Evolutionary conservation across 2,888 invertebrate species (phyloP).

Genomic region (Clivina fossor): DNA sequence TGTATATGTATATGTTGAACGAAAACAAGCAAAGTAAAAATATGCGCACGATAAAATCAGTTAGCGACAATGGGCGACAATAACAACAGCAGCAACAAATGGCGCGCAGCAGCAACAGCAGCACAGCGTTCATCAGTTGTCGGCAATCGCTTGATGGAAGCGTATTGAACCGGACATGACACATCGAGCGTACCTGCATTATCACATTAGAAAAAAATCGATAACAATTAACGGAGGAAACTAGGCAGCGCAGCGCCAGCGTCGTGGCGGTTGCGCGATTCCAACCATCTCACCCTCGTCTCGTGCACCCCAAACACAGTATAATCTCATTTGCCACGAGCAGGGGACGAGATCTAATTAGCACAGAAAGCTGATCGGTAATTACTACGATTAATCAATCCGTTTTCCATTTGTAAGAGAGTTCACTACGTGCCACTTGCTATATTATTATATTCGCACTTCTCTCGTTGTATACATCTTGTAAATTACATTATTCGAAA

Average conservation of each 20-base stretch:
- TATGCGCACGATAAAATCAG: slow-evolving; percentile 21
- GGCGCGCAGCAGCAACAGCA: no score
- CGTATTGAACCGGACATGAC: slow-evolving; percentile 47
- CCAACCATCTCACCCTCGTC: no score
- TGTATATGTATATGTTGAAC: slow-evolving; percentile 38
- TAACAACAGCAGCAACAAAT: no score
- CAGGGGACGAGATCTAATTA: slow-evolving; percentile 36
- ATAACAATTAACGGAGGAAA: slow-evolving; percentile 56
- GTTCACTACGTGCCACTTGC: no score
- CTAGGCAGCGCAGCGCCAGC: slow-evolving; percentile 45
- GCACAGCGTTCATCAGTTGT: slow-evolving; percentile 1
- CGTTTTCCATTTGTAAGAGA: slow-evolving; percentile 46
- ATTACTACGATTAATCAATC: slow-evolving; percentile 62
- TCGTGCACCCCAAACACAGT: slow-evolving; percentile 48
- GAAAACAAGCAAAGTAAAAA: slow-evolving; percentile 11
- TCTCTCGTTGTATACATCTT: no score
- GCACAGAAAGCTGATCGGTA: slow-evolving; percentile 56
- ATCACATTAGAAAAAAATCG: slow-evolving; percentile 56
- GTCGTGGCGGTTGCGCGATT: no score
- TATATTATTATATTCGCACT: no score
- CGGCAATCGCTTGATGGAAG: background rate
- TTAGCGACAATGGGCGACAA: slow-evolving; percentile 9
- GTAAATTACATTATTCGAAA: no score
- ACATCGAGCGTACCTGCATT: slow-evolving; percentile 53
- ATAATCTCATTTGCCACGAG: slow-evolving; percentile 54